A percentile compares a stretch with the other conserved stretches of the same genome.
These are phyloP conservation scores for Brachionus paranguensis DNA, from an alignment of 1,140 invertebrate genomes.

Conservation along the genomic window DNA sequence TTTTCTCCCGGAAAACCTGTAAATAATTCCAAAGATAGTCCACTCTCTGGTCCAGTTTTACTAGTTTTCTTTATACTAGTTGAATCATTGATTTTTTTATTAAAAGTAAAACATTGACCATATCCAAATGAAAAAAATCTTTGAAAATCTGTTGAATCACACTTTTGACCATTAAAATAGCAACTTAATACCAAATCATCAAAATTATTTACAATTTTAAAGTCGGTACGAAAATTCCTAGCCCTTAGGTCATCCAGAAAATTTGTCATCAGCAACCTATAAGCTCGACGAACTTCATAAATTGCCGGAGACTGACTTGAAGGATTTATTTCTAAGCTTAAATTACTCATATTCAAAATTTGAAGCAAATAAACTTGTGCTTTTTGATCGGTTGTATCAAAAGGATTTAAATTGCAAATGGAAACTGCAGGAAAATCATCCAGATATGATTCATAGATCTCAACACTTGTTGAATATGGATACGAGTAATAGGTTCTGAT, in stretches of 20 bases:
- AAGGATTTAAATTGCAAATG: not conserved
- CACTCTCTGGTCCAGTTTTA: not conserved
- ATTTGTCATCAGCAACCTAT: not conserved
- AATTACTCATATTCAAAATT: not conserved
- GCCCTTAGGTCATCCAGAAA: not conserved
- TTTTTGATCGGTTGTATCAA: not conserved
- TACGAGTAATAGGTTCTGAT: not conserved
- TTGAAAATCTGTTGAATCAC: not conserved
- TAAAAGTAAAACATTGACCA: conserved; percentile 22
- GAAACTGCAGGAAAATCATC: not conserved
- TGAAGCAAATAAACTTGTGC: too few relatives aligned
- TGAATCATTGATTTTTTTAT: not conserved
- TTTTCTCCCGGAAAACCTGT: not conserved
- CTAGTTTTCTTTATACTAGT: not conserved
- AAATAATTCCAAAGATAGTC: not conserved
- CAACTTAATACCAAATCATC: not conserved
- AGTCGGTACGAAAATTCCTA: too few relatives aligned
- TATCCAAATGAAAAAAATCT: not conserved
- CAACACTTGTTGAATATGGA: not conserved
- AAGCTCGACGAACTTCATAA: too few relatives aligned
- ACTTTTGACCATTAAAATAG: conserved; percentile 5
- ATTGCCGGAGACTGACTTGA: too few relatives aligned
- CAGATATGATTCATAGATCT: not conserved
- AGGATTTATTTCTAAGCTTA: not conserved
- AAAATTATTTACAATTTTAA: not conserved